Conservation (phyloP, 2,797 vertebrate genomes). For the Cynodonichthys magdalenae region DNA sequence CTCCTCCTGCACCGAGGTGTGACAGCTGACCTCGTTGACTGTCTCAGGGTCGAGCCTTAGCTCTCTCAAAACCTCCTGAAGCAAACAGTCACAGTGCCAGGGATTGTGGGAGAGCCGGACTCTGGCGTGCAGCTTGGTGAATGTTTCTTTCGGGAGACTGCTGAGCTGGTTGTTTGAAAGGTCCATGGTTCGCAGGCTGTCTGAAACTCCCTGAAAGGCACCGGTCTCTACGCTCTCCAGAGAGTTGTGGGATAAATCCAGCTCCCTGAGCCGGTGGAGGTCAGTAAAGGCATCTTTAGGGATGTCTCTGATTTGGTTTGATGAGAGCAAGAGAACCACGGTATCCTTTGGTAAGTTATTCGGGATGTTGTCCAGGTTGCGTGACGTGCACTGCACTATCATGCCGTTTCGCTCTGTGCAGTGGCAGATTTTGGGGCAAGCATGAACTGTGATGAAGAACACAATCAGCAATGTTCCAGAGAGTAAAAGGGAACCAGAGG, state of each 20-base stretch:
- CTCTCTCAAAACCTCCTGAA: constrained; percentile 91
- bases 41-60: constrained; percentile 92
- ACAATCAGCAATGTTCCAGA: constrained; percentile 43
- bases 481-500: constrained; percentile 2
- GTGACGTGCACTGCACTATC: constrained; percentile 91
- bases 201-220: constrained; percentile 89
- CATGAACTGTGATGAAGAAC: neutral
- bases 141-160: constrained; percentile 90
- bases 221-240: constrained; percentile 89
- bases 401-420: constrained; percentile 86
- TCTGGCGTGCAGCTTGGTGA: constrained; percentile 87
- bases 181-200: constrained; percentile 87
- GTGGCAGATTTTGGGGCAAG: constrained; percentile 86
- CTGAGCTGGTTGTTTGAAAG: constrained; percentile 91
- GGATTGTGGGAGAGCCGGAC: constrained; percentile 90
- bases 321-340: constrained; percentile 88
- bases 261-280: constrained; percentile 87
- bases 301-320: constrained; percentile 89
- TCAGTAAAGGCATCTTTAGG: constrained; percentile 88
- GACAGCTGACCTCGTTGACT: constrained; percentile 87
- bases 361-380: constrained; percentile 89
- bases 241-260: constrained; percentile 90
- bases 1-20: constrained; percentile 82
- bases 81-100: constrained; percentile 92
- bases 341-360: constrained; percentile 88